Evolutionary conservation across 1,140 invertebrate species (phyloP).

Genomic region (Cepaea nemoralis): DNA sequence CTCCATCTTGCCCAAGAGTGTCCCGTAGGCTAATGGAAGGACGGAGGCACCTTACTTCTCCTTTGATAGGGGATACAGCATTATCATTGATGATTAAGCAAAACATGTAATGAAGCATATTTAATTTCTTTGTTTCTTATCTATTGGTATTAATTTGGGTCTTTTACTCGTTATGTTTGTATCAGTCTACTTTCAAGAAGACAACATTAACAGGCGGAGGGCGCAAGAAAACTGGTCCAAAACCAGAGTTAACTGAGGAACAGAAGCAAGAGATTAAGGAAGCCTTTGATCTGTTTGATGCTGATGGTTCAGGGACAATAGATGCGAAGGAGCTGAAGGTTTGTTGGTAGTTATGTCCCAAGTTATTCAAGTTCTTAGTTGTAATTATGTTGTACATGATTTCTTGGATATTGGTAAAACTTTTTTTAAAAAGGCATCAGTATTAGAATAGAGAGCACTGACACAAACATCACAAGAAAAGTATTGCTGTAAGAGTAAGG

Average conservation of each 20-base stretch:
- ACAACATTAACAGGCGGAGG: conserved; percentile 52
- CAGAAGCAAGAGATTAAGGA: conserved; percentile 90
- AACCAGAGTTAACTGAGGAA: conserved; percentile 74
- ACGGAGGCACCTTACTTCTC: no score
- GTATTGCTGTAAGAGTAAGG: no score
- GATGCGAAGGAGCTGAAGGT: conserved; percentile 94
- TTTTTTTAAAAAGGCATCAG: no score
- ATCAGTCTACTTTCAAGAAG: conserved; percentile 63
- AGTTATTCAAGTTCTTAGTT: not conserved
- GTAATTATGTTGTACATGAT: no score
- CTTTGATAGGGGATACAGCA: no score
- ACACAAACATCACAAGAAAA: no score
- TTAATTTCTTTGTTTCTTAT: not conserved
- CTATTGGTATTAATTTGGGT: not conserved
- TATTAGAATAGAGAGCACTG: no score
- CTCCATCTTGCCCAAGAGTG: no score
- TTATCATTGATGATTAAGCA: no score
- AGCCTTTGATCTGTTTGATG: conserved; percentile 95
- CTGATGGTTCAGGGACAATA: conserved; percentile 87
- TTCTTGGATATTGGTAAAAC: no score
- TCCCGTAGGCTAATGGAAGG: no score
- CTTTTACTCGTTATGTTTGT: no score
- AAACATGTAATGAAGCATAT: not conserved
- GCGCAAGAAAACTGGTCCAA: conserved; percentile 70
- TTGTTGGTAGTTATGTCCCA: conserved; percentile 63